Evolutionary conservation across 2,797 vertebrate species (phyloP), one percentile per base, ranked within the genome.

Genomic region (Menidia menidia): DNA sequence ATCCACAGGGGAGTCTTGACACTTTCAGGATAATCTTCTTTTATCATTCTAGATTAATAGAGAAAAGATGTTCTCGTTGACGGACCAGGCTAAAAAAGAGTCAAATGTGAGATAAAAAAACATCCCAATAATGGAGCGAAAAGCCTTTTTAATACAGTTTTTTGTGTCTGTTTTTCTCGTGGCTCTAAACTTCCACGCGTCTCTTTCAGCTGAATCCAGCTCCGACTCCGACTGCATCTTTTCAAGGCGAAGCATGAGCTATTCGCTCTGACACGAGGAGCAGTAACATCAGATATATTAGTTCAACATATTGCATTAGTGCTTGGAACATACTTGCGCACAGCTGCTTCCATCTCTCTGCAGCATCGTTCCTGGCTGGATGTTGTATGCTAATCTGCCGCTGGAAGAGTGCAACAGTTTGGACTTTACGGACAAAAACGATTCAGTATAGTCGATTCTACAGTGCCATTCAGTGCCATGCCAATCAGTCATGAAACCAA

Each of bases 111-210:
- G 75, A 86, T 90, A 84, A 88, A 87, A 89, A 56, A 3, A 66
- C 85, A 83, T 88, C 82, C 85, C 72, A 84, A 53, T 64, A 90
- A 91, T 86, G 72, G 78, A 62, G 66, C 76, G 84, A 71, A 32
- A 57, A 33, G 73, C 74, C 78, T 76, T 77, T 85, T 77, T 82
- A 83, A 86, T 87, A 65, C 48, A n/a, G 44, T 31, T 48, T 71
- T 68, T 60, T 51, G 73, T 62, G 60, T 61, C 60, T 68, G 62
- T 31, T 52, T 52, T 31, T 39, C 12, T 42, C 62, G 61, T 63
- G 19, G 58, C 18, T 68, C 77, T 87, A 78, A 87, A 87, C 81
- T 77, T 61, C 67, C 82, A 50, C 42, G 54, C 47, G 11, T 45
- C 75, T 68, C 61, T 69, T 71, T 51, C 53, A 60, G 60, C 47